phyloP scores from a whole-genome alignment of 92 coral and sea anemone genomes.

The Siderastrea radians region DNA sequence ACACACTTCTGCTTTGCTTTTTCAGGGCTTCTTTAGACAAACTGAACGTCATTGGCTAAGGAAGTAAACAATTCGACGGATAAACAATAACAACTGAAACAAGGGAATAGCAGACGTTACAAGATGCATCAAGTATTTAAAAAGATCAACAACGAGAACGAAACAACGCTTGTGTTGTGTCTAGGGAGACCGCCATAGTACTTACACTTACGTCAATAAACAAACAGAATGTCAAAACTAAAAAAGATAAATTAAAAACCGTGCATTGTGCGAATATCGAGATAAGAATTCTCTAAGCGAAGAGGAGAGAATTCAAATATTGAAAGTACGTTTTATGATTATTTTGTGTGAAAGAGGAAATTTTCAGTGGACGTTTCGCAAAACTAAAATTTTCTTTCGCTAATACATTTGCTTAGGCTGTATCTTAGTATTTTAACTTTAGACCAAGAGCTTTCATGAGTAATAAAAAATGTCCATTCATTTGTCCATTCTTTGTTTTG shows the following conservation, averaged over 20 bases:
- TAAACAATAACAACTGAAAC: not conserved
- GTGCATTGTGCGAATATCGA: not conserved
- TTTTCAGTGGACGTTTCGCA: not conserved
- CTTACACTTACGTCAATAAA: not conserved
- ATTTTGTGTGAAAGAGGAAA: not conserved
- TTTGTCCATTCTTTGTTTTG: not conserved
- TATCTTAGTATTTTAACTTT: conserved; percentile 9
- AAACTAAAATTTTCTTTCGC: not conserved
- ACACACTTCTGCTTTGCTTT: not conserved
- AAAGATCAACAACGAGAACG: not conserved
- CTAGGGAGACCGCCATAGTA: not conserved
- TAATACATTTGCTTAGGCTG: not conserved
- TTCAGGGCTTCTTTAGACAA: conserved; percentile 76
- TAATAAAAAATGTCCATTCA: not conserved
- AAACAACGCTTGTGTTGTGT: not conserved
- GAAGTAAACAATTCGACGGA: not conserved
- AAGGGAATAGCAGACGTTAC: not conserved
- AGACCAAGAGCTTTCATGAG: not conserved
- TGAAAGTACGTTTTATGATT: not conserved
- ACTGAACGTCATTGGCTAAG: conserved; percentile 50
- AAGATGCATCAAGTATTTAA: conserved; percentile 7
- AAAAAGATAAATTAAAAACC: not conserved
- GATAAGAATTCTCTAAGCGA: not conserved
- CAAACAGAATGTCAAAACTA: not conserved
- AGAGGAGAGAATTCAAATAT: not conserved